These are phyloP conservation scores for Drosophila melanica DNA, from an alignment of 1,140 invertebrate species.

Conservation along the genomic window DNA sequence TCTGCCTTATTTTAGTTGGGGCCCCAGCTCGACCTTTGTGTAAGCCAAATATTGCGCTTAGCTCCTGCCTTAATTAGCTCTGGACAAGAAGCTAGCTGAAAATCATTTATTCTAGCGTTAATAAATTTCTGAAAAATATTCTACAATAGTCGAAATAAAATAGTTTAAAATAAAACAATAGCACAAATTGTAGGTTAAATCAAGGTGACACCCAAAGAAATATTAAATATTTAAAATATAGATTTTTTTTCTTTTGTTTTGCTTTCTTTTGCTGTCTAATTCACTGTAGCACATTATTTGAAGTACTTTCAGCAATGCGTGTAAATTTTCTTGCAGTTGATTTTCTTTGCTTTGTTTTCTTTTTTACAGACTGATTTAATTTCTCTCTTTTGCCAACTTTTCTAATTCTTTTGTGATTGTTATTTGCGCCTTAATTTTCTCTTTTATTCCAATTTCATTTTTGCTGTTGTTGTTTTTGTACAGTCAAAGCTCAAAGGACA, in stretches of 20 bases:
- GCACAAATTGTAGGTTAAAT: background rate
- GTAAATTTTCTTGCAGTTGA: slow-evolving; percentile 36
- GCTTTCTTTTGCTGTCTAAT: slow-evolving; percentile 23
- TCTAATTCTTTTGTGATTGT: slow-evolving; percentile 60
- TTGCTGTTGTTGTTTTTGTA: slow-evolving; percentile 3
- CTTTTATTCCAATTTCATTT: slow-evolving; percentile 11
- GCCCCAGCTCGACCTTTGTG: slow-evolving; percentile 16
- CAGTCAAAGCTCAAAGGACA: slow-evolving; percentile 11
- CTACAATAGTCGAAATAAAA: background rate
- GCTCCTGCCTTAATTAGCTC: slow-evolving; percentile 40
- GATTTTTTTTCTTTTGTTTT: background rate
- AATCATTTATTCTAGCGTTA: background rate
- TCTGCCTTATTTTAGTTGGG: slow-evolving; percentile 5
- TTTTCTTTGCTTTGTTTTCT: slow-evolving; percentile 18
- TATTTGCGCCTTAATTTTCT: slow-evolving; percentile 52
- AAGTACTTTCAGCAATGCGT: slow-evolving; percentile 41
- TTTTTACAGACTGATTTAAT: slow-evolving; percentile 48
- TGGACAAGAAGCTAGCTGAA: slow-evolving; percentile 10
- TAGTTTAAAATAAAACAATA: too few relatives aligned
- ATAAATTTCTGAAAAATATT: background rate
- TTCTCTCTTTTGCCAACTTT: slow-evolving; percentile 42
- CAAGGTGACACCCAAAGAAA: background rate
- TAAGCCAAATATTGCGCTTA: slow-evolving; percentile 28
- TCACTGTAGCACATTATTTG: slow-evolving; percentile 48
- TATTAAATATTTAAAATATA: background rate